A percentile compares a stretch with the other conserved stretches of the same genome.
These are phyloP conservation scores for Agonum fuliginosum DNA, from an alignment of 2,888 invertebrate genomes.

Conservation along the genomic window DNA sequence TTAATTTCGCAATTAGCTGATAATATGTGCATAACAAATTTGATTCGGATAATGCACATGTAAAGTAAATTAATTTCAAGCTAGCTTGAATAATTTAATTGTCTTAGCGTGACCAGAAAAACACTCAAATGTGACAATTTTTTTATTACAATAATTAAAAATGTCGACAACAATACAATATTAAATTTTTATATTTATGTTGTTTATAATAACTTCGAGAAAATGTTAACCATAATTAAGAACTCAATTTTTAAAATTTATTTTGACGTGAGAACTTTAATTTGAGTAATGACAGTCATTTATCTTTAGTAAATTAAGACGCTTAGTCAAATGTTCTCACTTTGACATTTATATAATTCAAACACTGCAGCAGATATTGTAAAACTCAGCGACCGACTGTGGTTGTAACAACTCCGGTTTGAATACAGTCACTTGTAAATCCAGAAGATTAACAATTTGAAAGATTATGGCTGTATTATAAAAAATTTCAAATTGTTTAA, in stretches of 20 bases:
- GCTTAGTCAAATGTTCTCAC: not conserved
- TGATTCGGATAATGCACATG: slow-evolving; percentile 26
- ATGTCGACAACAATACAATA: too few relatives aligned
- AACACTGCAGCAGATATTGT: too few relatives aligned
- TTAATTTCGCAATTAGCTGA: slow-evolving; percentile 25
- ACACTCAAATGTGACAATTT: too few relatives aligned
- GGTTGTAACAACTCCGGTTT: too few relatives aligned
- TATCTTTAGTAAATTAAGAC: not conserved
- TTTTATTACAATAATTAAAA: too few relatives aligned
- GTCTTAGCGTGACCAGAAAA: not conserved
- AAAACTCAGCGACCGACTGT: too few relatives aligned
- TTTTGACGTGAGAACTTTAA: not conserved
- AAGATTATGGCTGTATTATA: too few relatives aligned
- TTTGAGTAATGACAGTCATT: not conserved
- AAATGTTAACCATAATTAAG: not conserved
- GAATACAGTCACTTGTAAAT: too few relatives aligned
- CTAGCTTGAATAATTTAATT: slow-evolving; percentile 18
- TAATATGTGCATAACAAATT: slow-evolving; percentile 19
- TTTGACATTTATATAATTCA: not conserved
- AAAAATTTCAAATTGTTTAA: too few relatives aligned
- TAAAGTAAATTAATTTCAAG: not conserved
- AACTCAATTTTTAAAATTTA: not conserved
- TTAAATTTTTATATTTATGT: too few relatives aligned
- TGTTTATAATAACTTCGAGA: too few relatives aligned
- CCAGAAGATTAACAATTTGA: too few relatives aligned